Evolutionary conservation across 2,888 invertebrate genomes (phyloP).

Genomic region (Cataglyphis livida): DNA sequence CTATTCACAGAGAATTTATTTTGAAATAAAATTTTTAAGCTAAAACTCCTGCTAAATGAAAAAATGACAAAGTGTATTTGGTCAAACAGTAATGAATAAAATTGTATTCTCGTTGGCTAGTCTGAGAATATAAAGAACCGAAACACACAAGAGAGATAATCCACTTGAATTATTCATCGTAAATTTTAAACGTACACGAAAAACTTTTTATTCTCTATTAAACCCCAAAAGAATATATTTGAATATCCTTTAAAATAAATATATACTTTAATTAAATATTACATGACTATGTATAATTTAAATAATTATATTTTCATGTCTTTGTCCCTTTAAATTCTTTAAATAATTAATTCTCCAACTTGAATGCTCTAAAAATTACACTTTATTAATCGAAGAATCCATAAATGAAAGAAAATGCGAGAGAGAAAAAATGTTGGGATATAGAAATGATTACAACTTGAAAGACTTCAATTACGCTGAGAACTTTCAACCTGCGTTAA

Average conservation of each 20-base stretch:
- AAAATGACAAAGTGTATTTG: neutral
- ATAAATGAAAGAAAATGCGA: neutral
- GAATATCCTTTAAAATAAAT: neutral
- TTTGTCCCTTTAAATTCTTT: neutral
- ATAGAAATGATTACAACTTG: neutral
- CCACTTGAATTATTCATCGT: slow-evolving; percentile 21
- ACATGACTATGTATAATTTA: neutral
- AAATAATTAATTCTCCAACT: neutral
- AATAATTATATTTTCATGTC: neutral
- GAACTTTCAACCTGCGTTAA: slow-evolving; percentile 11
- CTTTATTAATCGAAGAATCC: neutral
- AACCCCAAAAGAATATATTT: neutral
- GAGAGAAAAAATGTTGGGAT: neutral
- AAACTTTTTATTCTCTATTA: neutral
- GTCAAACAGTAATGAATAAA: slow-evolving; percentile 13
- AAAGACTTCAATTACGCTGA: neutral
- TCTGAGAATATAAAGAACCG: neutral
- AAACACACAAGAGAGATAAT: neutral
- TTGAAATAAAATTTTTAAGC: neutral
- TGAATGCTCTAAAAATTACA: neutral
- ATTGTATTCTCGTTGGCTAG: slow-evolving; percentile 9
- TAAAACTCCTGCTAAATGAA: neutral
- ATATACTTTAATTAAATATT: neutral
- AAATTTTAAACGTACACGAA: slow-evolving; percentile 21
- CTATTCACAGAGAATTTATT: slow-evolving; percentile 15